A percentile compares a stretch with the other conserved stretches of the same genome.
Conservation (phyloP, 2,888 invertebrate genomes). For the Aleiodes leptofemur region DNA sequence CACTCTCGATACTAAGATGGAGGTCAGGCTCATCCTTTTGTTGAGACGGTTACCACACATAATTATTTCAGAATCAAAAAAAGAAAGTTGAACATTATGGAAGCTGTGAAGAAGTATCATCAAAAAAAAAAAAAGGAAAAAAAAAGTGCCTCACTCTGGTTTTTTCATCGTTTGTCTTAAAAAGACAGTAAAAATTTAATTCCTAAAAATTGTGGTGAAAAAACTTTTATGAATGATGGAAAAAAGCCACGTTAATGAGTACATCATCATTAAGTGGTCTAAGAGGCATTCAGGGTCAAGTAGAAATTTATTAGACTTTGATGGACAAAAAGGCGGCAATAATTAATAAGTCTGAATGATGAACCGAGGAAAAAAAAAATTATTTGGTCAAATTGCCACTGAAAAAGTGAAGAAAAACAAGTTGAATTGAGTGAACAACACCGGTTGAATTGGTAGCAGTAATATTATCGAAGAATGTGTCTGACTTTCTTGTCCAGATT, state of each 20-base stretch:
- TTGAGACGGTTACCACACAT: conserved; percentile 27
- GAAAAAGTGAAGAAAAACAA: background rate
- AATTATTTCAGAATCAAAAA: conserved; percentile 35
- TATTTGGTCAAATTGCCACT: background rate
- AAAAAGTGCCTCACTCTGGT: background rate
- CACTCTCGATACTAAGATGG: conserved; percentile 54
- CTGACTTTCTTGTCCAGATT: background rate
- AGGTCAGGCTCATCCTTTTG: conserved; percentile 49
- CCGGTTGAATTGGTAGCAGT: background rate
- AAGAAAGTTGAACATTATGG: conserved; percentile 17
- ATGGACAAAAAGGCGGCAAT: background rate
- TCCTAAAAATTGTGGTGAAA: background rate
- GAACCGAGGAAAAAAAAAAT: too few species aligned
- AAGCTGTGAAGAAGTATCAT: background rate
- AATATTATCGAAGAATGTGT: background rate
- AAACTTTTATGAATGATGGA: background rate
- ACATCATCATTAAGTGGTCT: background rate
- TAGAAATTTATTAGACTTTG: background rate
- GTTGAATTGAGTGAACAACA: background rate
- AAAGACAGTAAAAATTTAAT: background rate
- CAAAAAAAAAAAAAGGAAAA: background rate
- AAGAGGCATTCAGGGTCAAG: background rate
- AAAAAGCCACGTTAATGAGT: background rate
- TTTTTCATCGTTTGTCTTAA: background rate
- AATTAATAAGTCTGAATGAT: too few species aligned